Evolutionary conservation across 23 tunicate genomes (phyloP).

Genomic region (Styela clava): DNA sequence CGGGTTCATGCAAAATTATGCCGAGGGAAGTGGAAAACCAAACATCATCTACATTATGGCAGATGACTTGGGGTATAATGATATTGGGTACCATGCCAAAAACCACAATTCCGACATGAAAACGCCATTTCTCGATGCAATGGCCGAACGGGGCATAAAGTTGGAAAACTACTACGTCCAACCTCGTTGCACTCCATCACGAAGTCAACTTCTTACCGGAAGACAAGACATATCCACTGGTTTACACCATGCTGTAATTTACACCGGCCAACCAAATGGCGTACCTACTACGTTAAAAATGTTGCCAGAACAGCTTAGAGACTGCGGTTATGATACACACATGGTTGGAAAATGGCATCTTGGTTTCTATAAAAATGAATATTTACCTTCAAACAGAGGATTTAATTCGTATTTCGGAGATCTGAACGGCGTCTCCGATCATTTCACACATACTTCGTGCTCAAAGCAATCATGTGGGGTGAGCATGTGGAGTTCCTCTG

Average conservation of each 20-base stretch:
- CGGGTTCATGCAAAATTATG: neutral
- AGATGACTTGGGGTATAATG: neutral
- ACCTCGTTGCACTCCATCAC: conserved; percentile 61
- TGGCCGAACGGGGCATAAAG: conserved; percentile 19
- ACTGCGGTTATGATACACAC: conserved; percentile 68
- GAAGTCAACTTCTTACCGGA: conserved; percentile 58
- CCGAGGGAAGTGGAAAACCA: neutral
- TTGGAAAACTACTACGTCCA: conserved; percentile 28
- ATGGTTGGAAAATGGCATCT: conserved; percentile 91
- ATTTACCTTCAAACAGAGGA: conserved; percentile 65
- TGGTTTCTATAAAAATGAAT: conserved; percentile 41
- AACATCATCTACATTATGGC: neutral
- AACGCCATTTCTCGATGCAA: neutral
- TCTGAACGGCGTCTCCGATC: conserved; percentile 30
- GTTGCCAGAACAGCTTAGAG: conserved; percentile 47
- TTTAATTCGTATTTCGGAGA: conserved; percentile 38
- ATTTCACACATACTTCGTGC: neutral
- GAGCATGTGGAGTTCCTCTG: neutral
- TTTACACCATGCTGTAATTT: conserved; percentile 48
- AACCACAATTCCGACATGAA: neutral
- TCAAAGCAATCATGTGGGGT: neutral
- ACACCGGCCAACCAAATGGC: conserved; percentile 40
- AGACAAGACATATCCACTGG: conserved; percentile 76
- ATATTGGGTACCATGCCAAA: neutral
- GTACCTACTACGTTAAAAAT: conserved; percentile 33